These are phyloP conservation scores for Drosophila tripunctata DNA, from an alignment of 2,888 invertebrate species.

Conservation along the genomic window DNA sequence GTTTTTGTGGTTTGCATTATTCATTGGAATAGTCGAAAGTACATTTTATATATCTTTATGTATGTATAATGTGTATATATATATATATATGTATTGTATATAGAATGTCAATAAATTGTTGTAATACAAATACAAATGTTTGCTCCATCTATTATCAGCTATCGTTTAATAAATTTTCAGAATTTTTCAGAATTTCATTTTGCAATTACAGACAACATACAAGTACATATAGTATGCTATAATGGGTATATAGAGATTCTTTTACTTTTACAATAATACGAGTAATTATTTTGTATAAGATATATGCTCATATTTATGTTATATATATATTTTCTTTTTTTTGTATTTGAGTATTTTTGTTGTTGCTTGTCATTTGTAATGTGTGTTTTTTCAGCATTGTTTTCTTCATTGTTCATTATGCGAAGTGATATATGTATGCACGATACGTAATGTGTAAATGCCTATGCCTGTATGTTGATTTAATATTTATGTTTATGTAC, in stretches of 20 bases:
- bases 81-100: constrained; percentile 36
- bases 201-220: constrained; percentile 72
- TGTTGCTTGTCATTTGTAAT: constrained; percentile 26
- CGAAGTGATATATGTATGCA: constrained; percentile 41
- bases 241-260: constrained; percentile 11
- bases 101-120: constrained; percentile 53
- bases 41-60: constrained; percentile 28
- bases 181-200: constrained; percentile 2
- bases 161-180: constrained; percentile 20
- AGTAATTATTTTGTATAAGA: constrained; percentile 58
- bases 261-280: constrained; percentile 70
- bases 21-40: constrained; percentile 56
- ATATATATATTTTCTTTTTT: constrained; percentile 33
- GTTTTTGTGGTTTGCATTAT: constrained; percentile 42
- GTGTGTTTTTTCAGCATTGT: constrained; percentile 39
- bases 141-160: constrained; percentile 12
- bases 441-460: constrained; percentile 24
- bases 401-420: constrained; percentile 28
- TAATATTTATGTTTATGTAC: constrained; percentile 28
- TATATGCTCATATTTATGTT: constrained; percentile 24
- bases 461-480: constrained; percentile 20
- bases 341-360: constrained; percentile 36
- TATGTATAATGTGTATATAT: constrained; percentile 26
- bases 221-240: constrained; percentile 34
- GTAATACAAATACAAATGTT: constrained; percentile 20